Evolutionary conservation across 1,140 invertebrate species (phyloP), one percentile per base, ranked within the genome.

Genomic region (Druon quercuslanigerum): DNA sequence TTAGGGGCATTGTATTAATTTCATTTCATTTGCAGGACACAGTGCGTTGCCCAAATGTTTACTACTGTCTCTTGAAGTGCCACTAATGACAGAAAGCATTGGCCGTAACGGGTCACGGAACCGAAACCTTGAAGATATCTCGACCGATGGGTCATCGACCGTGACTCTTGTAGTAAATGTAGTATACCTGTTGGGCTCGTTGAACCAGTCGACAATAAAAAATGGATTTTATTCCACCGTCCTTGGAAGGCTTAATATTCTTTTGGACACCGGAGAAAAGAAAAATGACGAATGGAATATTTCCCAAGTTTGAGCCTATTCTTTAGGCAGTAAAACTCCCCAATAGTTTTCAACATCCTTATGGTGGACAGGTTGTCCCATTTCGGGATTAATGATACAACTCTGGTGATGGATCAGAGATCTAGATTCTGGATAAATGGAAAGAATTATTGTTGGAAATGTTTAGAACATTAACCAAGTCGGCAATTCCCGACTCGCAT

Each of bases 161-260:
- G 80, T 84, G 81, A 82, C 82, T 85, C 84, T 85, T 83, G 80
- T 66, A 60, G 80, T 84, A 80, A 82, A 81, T 85, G 84, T 85
- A 83, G 80, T 66, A 60, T 79, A 79, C 75, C 54, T 76, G 71
- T 71, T 79, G 50, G 74, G 40, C 60, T 66, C 20, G 60, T 66
- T 66, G 60, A 66, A 66, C 60, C 60, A 66, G 60, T 66, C 60
- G 20, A 40, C 19, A 17, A 20, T 20, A 57, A 20, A 25, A 57
- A 57, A 57, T 20, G 12, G 25, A 57, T 57, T 57, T 20, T 57
- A 17, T 17, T 56, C 54, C 3, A 56, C 9, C 9, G 17, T 56
- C 54, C 54, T 56, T 56, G 54, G n/a, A 17, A 19, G 20, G 20
- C 60, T 66, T 33, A 12, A n/a, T 66, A 66, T 66, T 25, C 25